These are phyloP conservation scores for Brassicogethes aeneus DNA, from an alignment of 2,888 invertebrate genomes.

Conservation along the genomic window DNA sequence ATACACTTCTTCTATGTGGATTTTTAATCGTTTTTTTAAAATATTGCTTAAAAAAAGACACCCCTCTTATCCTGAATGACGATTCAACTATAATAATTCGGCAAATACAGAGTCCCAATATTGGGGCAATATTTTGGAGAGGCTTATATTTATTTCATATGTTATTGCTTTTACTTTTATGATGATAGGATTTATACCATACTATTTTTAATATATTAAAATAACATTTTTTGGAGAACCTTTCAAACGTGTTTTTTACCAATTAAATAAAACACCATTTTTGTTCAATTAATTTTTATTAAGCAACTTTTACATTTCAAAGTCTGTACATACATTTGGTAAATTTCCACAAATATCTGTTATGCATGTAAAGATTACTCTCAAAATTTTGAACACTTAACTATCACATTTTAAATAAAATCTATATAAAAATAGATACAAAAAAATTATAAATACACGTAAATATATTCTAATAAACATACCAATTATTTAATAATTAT, in stretches of 20 bases:
- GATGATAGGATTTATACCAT: slow-evolving; percentile 26
- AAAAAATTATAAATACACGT: slow-evolving; percentile 17
- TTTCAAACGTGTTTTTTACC: no score
- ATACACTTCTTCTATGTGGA: slow-evolving; percentile 28
- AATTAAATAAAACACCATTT: no score
- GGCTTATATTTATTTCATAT: slow-evolving; percentile 28
- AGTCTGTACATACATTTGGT: slow-evolving; percentile 38
- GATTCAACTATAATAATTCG: slow-evolving; percentile 20
- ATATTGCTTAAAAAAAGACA: slow-evolving; percentile 23
- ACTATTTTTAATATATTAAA: no score
- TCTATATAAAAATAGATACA: slow-evolving; percentile 16
- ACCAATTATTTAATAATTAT: slow-evolving; percentile 4
- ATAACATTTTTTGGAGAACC: no score
- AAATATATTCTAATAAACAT: slow-evolving; percentile 11
- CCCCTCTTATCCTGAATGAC: slow-evolving; percentile 31
- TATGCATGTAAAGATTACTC: slow-evolving; percentile 10
- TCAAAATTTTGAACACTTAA: slow-evolving; percentile 15
- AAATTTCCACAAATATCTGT: slow-evolving; percentile 29
- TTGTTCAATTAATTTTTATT: slow-evolving; percentile 31
- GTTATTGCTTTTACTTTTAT: slow-evolving; percentile 28
- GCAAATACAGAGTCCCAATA: slow-evolving; percentile 18
- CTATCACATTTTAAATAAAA: slow-evolving; percentile 7
- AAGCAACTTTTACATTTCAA: slow-evolving; percentile 41
- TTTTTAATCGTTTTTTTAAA: slow-evolving; percentile 30
- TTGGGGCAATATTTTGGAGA: slow-evolving; percentile 34